Percentiles rank a stretch among this genome's conserved stretches.
These are phyloP conservation scores for Delia radicum DNA, from an alignment of 1,140 invertebrate species.

Conservation along the genomic window DNA sequence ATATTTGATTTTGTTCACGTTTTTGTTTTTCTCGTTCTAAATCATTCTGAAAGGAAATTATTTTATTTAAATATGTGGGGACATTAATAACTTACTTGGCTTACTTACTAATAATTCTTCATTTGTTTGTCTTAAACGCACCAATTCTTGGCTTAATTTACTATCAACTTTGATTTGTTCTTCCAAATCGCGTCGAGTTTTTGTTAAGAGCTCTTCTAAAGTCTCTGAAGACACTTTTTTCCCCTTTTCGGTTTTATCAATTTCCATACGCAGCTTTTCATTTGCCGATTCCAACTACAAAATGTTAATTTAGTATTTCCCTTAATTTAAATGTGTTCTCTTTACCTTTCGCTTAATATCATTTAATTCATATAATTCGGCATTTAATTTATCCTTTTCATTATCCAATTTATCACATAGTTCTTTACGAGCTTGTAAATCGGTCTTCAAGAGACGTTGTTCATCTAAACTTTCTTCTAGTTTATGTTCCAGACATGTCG, in stretches of 20 bases:
- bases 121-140: slow-evolving; percentile 36
- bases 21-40: slow-evolving; percentile 39
- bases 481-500: slow-evolving; percentile 36
- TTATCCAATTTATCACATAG: slow-evolving; percentile 49
- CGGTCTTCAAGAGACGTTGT: slow-evolving; percentile 38
- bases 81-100: not conserved
- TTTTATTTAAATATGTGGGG: too few relatives aligned
- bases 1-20: slow-evolving; percentile 35
- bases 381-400: slow-evolving; percentile 48
- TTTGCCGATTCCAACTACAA: slow-evolving; percentile 35
- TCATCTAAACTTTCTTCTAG: slow-evolving; percentile 39
- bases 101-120: slow-evolving; percentile 38
- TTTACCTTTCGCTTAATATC: slow-evolving; percentile 44
- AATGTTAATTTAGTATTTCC: not conserved
- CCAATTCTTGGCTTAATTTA: slow-evolving; percentile 38
- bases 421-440: slow-evolving; percentile 46
- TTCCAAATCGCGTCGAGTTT: slow-evolving; percentile 41
- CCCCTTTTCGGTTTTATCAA: slow-evolving; percentile 31
- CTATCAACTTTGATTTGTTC: slow-evolving; percentile 38
- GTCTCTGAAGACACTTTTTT: slow-evolving; percentile 39
- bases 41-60: slow-evolving; percentile 32
- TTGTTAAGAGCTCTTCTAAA: slow-evolving; percentile 39
- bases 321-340: too few relatives aligned
- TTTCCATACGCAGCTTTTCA: slow-evolving; percentile 37
- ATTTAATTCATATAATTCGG: slow-evolving; percentile 44